Base-by-base conservation (phyloP, 2,888 invertebrate species). In the Entomobrya multifasciata region DNA sequence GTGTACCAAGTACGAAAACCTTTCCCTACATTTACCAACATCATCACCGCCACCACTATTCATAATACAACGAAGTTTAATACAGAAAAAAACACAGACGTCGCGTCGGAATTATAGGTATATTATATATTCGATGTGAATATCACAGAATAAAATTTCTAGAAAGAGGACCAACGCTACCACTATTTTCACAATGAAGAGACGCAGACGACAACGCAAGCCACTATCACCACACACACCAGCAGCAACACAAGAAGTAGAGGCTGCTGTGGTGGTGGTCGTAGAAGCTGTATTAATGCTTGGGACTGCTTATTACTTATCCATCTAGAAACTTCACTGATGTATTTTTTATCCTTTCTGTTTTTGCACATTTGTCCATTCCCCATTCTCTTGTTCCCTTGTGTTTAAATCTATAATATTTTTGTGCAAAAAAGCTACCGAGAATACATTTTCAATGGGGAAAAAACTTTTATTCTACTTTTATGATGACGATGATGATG, bases 1-100 rank as follows among this genome's bases (percentile, higher is more conserved):
- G 11, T 25, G 25, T 36, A 36, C 57, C 8, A 57, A 57, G 20
- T 57, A 36, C 36, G 4, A 36, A 4, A 36, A 36, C 20, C 25
- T 52, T 44, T 36, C 83, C 62, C 83, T 76, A 20, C 67, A 25
- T 65, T 36, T 36, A n/a, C 76, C 27, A 57, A 2, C 57, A 57
- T 20, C 57, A 36, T 8, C 72, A 72, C 36, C 74, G 27, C 52
- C 74, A 52, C 52, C 74, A 74, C 55, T 30, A 15, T 55, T 30
- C 27, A 30, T 30, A 30, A 27, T n/a, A 36, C 36, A 62, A 62
- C 60, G 2, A 15, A 20, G 20, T 20, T n/a, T n/a, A 27, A n/a
- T 41, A 11, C 36, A 25, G 17, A 15, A n/a, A 44, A 11, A 6
- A 27, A 49, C 49, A 49, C 49, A 49, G 8, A 49, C n/a, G n/a